phyloP scores from a whole-genome alignment of 37 sponge, comb jelly and placozoan genomes.

The Crambe crambe region DNA sequence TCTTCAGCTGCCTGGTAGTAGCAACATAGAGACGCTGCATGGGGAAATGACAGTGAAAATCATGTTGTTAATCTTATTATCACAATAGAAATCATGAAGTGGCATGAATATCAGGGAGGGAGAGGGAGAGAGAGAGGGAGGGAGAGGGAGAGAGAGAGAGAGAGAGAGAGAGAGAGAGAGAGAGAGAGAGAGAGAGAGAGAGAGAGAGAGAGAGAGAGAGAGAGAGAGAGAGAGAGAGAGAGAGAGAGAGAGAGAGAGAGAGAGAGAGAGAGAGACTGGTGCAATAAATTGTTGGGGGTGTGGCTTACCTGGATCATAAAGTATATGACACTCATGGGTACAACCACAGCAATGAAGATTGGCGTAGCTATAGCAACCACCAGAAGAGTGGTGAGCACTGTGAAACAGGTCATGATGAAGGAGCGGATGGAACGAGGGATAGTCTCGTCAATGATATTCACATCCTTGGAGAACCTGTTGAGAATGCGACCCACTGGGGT shows the following conservation, averaged over 20 bases:
- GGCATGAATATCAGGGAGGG: too few species aligned
- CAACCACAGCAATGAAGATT: conserved; percentile 71
- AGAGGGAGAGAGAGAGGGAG: too few species aligned
- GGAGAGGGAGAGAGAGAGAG: too few species aligned
- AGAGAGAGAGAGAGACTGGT: not conserved
- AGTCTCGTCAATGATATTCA: conserved; percentile 81
- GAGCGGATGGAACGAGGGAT: conserved; percentile 67
- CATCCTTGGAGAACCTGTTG: conserved; percentile 96
- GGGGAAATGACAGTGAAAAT: too few species aligned
- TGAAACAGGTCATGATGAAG: conserved; percentile 63
- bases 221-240: too few species aligned
- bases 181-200: too few species aligned
- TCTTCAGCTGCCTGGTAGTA: conserved; percentile 94
- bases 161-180: too few species aligned
- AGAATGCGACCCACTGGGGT: conserved; percentile 91
- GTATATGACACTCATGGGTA: conserved; percentile 86
- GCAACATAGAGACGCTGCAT: conserved; percentile 86
- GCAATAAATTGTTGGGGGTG: not conserved
- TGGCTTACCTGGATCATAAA: conserved; percentile 67
- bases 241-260: not conserved
- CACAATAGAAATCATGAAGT: too few species aligned
- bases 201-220: too few species aligned
- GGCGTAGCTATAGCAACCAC: conserved; percentile 83
- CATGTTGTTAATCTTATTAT: too few species aligned
- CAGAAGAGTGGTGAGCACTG: conserved; percentile 70